phyloP scores from a whole-genome alignment of 2,797 vertebrate species.

The Characodon lateralis region DNA sequence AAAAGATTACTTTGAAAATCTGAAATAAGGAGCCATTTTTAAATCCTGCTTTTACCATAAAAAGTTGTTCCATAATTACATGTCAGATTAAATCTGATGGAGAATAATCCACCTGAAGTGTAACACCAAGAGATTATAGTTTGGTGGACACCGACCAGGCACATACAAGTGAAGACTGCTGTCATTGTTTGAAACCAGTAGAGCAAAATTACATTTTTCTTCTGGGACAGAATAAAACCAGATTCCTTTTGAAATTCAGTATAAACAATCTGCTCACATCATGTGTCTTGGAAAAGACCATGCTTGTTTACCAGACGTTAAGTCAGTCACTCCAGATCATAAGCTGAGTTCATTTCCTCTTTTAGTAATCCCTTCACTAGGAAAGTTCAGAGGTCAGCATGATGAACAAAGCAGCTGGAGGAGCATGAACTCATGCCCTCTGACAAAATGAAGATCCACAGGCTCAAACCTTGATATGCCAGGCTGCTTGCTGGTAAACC shows the following conservation, averaged over 20 bases:
- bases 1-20: constrained; percentile 24
- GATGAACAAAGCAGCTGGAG: constrained; percentile 14
- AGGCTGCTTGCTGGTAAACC: background rate
- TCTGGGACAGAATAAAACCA: background rate
- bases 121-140: constrained; percentile 36
- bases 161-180: background rate
- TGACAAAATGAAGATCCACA: background rate
- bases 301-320: constrained; percentile 11
- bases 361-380: background rate
- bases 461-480: background rate
- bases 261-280: constrained; percentile 10
- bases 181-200: background rate
- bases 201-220: background rate
- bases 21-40: constrained; percentile 15
- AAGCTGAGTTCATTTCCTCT: constrained; percentile 4
- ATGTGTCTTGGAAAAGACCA: constrained; percentile 2
- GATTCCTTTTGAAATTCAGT: background rate
- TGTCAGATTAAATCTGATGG: constrained; percentile 34
- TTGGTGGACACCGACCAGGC: background rate
- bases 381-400: constrained; percentile 27
- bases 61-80: constrained; percentile 34
- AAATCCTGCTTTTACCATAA: constrained; percentile 37
- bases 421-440: background rate
- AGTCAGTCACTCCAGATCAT: constrained; percentile 6
- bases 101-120: constrained; percentile 37